A percentile compares a stretch with the other conserved stretches of the same genome.
These are phyloP conservation scores for Fratercula arctica DNA, from an alignment of 2,797 vertebrate genomes.

Conservation along the genomic window DNA sequence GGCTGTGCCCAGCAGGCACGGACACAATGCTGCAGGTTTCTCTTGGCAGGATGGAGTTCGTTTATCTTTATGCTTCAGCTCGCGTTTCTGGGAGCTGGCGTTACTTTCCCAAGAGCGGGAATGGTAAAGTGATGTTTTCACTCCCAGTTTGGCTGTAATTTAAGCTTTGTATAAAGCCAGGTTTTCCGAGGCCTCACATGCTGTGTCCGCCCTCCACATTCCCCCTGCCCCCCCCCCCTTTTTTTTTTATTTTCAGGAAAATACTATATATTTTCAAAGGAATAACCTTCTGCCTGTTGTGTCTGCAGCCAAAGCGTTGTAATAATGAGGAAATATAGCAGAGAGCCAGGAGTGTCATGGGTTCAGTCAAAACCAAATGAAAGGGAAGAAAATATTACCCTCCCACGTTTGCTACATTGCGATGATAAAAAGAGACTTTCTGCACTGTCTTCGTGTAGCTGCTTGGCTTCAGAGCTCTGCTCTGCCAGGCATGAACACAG, in stretches of 20 bases:
- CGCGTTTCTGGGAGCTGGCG: rapidly evolving
- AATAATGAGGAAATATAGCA: background rate
- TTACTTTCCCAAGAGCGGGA: background rate
- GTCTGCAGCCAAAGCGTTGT: background rate
- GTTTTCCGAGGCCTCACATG: background rate
- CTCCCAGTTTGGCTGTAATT: background rate
- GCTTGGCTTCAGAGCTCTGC: background rate
- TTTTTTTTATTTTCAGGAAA: background rate
- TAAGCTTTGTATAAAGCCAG: background rate
- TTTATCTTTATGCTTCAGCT: background rate
- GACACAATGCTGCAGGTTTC: background rate
- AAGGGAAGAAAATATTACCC: background rate
- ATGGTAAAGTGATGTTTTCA: background rate
- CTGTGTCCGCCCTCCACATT: background rate
- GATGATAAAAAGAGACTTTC: background rate
- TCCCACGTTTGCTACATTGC: background rate
- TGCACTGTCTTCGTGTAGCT: background rate
- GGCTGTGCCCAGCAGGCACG: background rate
- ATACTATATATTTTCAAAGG: background rate
- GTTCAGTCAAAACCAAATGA: background rate
- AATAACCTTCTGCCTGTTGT: background rate
- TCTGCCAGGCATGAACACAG: background rate
- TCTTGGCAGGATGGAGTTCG: background rate
- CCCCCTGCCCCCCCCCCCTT: too few relatives aligned
- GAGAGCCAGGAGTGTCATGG: background rate